Conservation (phyloP, 1,140 invertebrate species). For the Solenopsis invicta region DNA sequence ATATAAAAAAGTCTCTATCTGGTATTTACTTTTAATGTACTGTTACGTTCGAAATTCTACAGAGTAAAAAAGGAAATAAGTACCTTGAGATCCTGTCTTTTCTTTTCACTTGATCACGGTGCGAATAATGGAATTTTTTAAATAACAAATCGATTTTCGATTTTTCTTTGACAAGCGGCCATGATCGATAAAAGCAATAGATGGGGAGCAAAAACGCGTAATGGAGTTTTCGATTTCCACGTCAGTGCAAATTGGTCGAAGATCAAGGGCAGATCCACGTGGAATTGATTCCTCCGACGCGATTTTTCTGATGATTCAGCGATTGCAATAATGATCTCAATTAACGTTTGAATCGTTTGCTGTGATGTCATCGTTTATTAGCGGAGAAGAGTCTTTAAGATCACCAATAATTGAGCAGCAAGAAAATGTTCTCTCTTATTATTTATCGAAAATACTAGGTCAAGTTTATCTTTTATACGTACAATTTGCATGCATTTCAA, state of each 20-base stretch:
- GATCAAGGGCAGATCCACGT: conserved; percentile 15
- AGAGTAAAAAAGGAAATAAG: neutral
- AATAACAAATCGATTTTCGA: neutral
- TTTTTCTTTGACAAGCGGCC: neutral
- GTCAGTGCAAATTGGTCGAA: neutral
- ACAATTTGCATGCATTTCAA: conserved; percentile 7
- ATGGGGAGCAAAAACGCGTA: neutral
- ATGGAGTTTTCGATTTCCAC: neutral
- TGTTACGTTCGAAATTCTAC: neutral
- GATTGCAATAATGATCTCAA: conserved; percentile 41
- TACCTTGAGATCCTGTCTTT: neutral
- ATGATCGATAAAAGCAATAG: neutral
- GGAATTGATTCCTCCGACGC: neutral
- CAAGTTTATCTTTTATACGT: neutral
- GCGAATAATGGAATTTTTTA: neutral
- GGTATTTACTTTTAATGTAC: neutral
- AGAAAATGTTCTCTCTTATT: conserved; percentile 6
- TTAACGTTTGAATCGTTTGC: conserved; percentile 28
- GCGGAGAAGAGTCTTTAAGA: neutral
- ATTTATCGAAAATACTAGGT: neutral
- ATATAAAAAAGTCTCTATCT: neutral
- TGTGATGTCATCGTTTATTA: conserved; percentile 26
- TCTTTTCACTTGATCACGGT: neutral
- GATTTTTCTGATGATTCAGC: conserved; percentile 51
- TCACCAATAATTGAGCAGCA: neutral